phyloP scores from a whole-genome alignment of 1,140 invertebrate species.

The Arion vulgaris region DNA sequence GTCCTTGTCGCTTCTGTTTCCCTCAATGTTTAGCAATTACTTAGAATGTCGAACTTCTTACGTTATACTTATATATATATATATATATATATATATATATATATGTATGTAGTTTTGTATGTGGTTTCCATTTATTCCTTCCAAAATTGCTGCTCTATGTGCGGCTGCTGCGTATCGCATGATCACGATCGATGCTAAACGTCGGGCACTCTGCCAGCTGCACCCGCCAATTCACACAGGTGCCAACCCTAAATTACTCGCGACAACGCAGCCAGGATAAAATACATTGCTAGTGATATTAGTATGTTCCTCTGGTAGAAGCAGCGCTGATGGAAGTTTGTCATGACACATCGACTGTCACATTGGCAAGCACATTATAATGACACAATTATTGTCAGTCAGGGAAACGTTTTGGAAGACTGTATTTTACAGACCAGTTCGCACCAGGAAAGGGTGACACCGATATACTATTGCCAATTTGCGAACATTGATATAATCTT shows the following conservation, averaged over 20 bases:
- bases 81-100: too few species aligned
- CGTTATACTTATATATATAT: too few species aligned
- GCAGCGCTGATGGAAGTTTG: neutral
- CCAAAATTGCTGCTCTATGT: too few species aligned
- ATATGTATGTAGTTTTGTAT: too few species aligned
- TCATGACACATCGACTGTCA: neutral
- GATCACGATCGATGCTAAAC: neutral
- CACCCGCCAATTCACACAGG: constrained; percentile 10
- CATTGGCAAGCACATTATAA: neutral
- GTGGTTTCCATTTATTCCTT: too few species aligned
- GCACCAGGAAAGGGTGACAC: neutral
- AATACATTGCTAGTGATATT: neutral
- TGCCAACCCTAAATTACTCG: neutral
- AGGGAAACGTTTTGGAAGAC: neutral
- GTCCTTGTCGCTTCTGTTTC: too few species aligned
- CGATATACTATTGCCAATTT: neutral
- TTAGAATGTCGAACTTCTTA: too few species aligned
- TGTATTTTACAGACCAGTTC: neutral
- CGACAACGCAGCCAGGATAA: neutral
- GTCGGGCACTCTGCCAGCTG: neutral
- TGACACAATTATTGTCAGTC: constrained; percentile 5
- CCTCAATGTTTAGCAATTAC: too few species aligned
- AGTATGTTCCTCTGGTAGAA: neutral
- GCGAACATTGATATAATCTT: neutral
- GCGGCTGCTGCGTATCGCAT: neutral